Evolutionary conservation across 2,888 invertebrate species (phyloP).

Genomic region (Cantharis lateralis): DNA sequence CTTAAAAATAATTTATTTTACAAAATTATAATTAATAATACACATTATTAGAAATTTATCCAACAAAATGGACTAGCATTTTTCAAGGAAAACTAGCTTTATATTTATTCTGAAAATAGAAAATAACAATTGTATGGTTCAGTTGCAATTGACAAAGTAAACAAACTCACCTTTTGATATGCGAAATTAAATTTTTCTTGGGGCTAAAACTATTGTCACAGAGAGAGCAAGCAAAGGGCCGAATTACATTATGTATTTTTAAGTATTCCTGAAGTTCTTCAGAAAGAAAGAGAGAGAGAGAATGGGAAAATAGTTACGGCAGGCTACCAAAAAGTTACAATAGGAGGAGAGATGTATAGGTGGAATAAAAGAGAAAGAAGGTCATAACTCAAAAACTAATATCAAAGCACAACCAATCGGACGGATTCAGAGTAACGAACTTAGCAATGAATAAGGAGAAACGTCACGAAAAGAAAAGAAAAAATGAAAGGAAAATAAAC

Average conservation of each 20-base stretch:
- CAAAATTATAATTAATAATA: background rate
- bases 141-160: background rate
- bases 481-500: too few relatives aligned
- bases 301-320: too few relatives aligned
- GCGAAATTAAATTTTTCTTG: constrained; percentile 64
- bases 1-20: background rate
- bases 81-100: background rate
- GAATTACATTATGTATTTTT: constrained; percentile 62
- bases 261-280: constrained; percentile 65
- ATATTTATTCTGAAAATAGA: constrained; percentile 8
- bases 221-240: constrained; percentile 62
- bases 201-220: constrained; percentile 66
- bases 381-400: too few relatives aligned
- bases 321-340: too few relatives aligned
- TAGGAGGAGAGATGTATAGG: too few relatives aligned
- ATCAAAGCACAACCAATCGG: too few relatives aligned
- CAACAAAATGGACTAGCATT: background rate
- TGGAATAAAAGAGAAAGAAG: too few relatives aligned
- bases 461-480: too few relatives aligned
- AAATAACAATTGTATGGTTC: background rate
- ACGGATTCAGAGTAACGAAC: too few relatives aligned
- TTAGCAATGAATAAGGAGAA: too few relatives aligned
- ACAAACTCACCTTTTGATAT: constrained; percentile 57
- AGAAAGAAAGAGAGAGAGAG: too few relatives aligned
- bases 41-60: background rate